These are phyloP conservation scores for Platypus cylindrus DNA, from an alignment of 2,888 invertebrate species.

Conservation along the genomic window DNA sequence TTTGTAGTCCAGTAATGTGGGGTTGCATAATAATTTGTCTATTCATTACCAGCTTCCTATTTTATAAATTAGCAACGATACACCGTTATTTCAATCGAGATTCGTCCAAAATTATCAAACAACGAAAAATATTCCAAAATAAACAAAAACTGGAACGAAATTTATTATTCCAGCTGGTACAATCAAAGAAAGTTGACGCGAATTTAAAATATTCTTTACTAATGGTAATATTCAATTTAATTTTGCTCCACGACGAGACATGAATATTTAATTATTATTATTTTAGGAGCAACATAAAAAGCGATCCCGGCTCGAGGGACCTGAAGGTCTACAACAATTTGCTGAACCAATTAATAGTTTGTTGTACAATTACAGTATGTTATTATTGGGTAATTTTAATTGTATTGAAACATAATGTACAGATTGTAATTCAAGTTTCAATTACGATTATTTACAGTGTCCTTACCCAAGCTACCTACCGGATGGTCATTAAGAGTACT, in stretches of 20 bases:
- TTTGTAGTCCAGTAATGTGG: too few relatives aligned
- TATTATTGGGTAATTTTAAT: slow-evolving; percentile 41
- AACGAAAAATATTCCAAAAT: slow-evolving; percentile 22
- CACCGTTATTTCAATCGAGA: slow-evolving; percentile 35
- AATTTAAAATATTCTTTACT: slow-evolving; percentile 27
- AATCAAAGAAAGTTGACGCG: slow-evolving; percentile 21
- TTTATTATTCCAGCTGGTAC: slow-evolving; percentile 20
- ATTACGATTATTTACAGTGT: slow-evolving; percentile 35
- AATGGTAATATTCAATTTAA: slow-evolving; percentile 19
- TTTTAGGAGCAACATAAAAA: slow-evolving; percentile 20
- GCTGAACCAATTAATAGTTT: slow-evolving; percentile 60
- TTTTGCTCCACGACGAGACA: neutral
- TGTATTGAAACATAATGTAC: too few relatives aligned
- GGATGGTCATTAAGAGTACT: slow-evolving; percentile 71
- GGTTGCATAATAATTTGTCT: slow-evolving; percentile 55
- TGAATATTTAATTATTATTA: neutral
- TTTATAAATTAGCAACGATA: slow-evolving; percentile 50
- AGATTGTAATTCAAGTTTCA: too few relatives aligned
- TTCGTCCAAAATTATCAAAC: slow-evolving; percentile 6
- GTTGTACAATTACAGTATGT: slow-evolving; percentile 70
- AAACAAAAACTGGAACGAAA: slow-evolving; percentile 19
- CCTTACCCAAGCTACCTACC: slow-evolving; percentile 60
- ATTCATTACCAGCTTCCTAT: slow-evolving; percentile 50
- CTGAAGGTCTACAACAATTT: slow-evolving; percentile 53
- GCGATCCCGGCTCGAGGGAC: slow-evolving; percentile 18